Evolutionary conservation across 2,888 invertebrate genomes (phyloP).

Genomic region (Drosophila macrospina): DNA sequence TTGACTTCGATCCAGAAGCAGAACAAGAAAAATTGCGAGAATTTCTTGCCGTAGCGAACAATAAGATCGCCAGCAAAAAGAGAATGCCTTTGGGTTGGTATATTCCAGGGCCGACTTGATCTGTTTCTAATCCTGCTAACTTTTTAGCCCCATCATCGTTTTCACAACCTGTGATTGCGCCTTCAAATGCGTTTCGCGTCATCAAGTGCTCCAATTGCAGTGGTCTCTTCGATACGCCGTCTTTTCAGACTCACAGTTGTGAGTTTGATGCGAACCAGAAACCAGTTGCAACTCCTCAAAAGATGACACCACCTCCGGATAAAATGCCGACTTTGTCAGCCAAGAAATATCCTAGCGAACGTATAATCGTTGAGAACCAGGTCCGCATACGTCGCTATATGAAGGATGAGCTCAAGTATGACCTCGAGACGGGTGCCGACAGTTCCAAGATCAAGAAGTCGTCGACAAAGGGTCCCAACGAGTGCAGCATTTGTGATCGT

Average conservation of each 20-base stretch:
- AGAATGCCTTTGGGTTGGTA: conserved; percentile 5
- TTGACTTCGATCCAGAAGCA: conserved; percentile 68
- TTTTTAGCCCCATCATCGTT: background rate
- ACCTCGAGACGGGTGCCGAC: conserved; percentile 64
- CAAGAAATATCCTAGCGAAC: conserved; percentile 62
- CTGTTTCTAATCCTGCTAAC: background rate
- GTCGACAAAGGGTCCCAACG: conserved; percentile 79
- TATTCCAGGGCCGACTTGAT: too few relatives aligned
- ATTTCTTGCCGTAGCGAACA: conserved; percentile 66
- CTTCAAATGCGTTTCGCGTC: conserved; percentile 43
- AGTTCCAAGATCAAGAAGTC: conserved; percentile 51
- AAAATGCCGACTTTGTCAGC: conserved; percentile 4
- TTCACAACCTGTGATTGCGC: conserved; percentile 4
- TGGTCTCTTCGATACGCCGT: conserved; percentile 66
- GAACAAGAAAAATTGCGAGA: conserved; percentile 76
- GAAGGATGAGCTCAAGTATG: conserved; percentile 84
- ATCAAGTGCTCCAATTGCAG: conserved; percentile 81
- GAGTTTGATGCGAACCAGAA: conserved; percentile 71
- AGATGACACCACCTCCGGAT: background rate
- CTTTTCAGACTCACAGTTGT: conserved; percentile 79
- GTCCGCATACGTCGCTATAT: conserved; percentile 83
- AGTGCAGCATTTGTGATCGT: conserved; percentile 84
- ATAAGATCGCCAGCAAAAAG: conserved; percentile 19
- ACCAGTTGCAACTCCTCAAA: conserved; percentile 25
- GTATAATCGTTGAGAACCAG: conserved; percentile 83